Base-by-base conservation (phyloP, 2,888 invertebrate genomes). In the Macropis europaea region DNA sequence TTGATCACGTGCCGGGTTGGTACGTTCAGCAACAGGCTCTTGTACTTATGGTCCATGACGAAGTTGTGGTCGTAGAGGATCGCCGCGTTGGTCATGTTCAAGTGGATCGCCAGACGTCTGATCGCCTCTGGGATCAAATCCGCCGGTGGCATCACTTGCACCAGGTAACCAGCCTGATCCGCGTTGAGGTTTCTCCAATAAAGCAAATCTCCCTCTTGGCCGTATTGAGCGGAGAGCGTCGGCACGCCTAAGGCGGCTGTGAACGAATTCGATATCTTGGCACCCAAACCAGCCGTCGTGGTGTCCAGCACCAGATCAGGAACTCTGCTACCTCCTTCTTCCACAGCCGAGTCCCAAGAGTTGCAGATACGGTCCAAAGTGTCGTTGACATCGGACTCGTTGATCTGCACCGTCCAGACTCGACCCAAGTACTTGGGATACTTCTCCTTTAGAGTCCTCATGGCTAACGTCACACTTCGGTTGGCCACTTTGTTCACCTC, bases 31-130 rank as follows among this genome's bases (percentile, higher is more conserved):
- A 98, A 91, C 6, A 98, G 90, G 7, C 97, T 95, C 90, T 97
- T 97, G 90, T 97, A 97, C 90, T 97, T 97, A 91, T 97, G 97
- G 86, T 97, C 97, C 95, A 97, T 96, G 9, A 96, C 95, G 87
- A 97, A 97, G 36, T 94, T 94, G 22, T 95, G 93, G 85, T 99
- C 98, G 88, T 96, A 98, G 45, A 99, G 92, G 50, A 99, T 96
- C 4, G 97, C 98, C 11, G 97, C 97, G 87, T 97, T 97, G 3
- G 96, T 96, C 60, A 98, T 96, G 86, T 97, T 97, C 90, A 97
- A 95, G 75, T 94, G 93, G 0, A 93, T 91, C 2, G 97, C 95
- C 79, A 98, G 93, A 43, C 96, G 95, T 60, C 96, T 91, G 0
- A 98, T 93, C 0, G 95, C 94, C 89, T 96, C 95, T 0, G 97